Percentiles rank a stretch among this genome's conserved stretches.
Conservation (phyloP, 2,888 invertebrate genomes). For the Acanthopleura granulata region DNA sequence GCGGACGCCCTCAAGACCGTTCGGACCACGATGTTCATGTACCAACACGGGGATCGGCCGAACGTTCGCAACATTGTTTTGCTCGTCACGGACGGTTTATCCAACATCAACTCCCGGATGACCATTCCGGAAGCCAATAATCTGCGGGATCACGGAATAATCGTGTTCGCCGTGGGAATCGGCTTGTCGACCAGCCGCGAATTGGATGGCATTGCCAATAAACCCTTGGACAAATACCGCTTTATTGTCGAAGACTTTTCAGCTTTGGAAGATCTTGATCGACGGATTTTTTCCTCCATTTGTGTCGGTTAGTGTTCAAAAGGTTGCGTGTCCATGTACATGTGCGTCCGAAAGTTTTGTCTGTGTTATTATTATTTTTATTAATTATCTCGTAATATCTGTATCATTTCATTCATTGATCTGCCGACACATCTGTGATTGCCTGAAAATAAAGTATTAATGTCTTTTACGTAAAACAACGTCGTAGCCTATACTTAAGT, state of each 20-base stretch:
- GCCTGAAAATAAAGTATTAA: too few relatives aligned
- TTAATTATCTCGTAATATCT: too few relatives aligned
- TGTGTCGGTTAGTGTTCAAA: conserved; percentile 15
- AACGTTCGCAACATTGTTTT: conserved; percentile 51
- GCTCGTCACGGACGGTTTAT: conserved; percentile 60
- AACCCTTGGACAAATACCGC: conserved; percentile 9
- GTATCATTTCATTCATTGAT: too few relatives aligned
- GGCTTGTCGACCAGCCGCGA: conserved; percentile 21
- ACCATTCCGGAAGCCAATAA: conserved; percentile 56
- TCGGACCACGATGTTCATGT: conserved; percentile 47
- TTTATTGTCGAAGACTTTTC: conserved; percentile 15
- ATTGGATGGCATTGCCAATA: conserved; percentile 10
- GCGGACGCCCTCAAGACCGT: conserved; percentile 56
- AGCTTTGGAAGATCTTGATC: conserved; percentile 8
- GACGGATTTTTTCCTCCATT: not conserved
- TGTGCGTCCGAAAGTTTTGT: too few relatives aligned
- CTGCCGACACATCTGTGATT: too few relatives aligned
- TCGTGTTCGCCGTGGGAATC: conserved; percentile 40
- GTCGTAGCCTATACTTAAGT: too few relatives aligned
- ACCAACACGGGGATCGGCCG: conserved; percentile 51
- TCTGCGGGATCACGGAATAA: conserved; percentile 30
- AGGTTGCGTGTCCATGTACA: not conserved
- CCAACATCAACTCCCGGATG: conserved; percentile 54
- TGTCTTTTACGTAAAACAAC: too few relatives aligned
- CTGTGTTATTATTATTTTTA: too few relatives aligned